Evolutionary conservation across 2,797 vertebrate genomes (phyloP), one percentile per base, ranked within the genome.

Genomic region (Clarias platycephalus): DNA sequence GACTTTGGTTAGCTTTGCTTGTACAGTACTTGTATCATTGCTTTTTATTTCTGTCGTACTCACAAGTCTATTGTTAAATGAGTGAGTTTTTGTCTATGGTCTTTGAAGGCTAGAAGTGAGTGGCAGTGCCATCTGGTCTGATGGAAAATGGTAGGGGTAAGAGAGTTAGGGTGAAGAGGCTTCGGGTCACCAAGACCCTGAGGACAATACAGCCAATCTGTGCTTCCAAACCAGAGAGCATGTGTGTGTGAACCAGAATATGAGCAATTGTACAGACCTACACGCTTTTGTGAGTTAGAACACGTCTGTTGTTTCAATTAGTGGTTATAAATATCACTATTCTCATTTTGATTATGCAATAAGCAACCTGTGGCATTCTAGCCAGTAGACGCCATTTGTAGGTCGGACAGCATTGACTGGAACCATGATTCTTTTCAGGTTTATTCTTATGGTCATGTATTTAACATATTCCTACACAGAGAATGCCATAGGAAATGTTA

Each of bases 121-220:
- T 92, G 91, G 93, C 91, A 90, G 92, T 93, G 94, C 95, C 95
- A 95, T 96, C 94, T 96, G 95, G 93, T 94, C 94, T 94, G 92
- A 88, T 93, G 92, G 94, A 93, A 94, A 94, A 95, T 95, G 94
- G 94, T 92, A 94, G 93, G 92, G 90, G 92, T 91, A 92, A 88
- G 81, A 86, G 80, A 71, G 81, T 64, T 91, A 75, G 93, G 94
- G 93, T 92, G 92, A 94, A 94, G 93, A 90, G 88, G 94, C 94
- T 92, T 72, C 91, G 88, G 85, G 92, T 93, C 92, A 88, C 89
- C 60, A 87, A 85, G 86, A 88, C 91, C 91, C 94, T 91, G 77
- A 90, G 91, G 93, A 93, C 89, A 57, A 81, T 26, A 89, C 91
- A 93, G 91, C 91, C 94, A 95, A 95, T 95, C 94, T 95, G 94